Base-by-base conservation (phyloP, 1,140 invertebrate species). In the Eubasilissa regina region DNA sequence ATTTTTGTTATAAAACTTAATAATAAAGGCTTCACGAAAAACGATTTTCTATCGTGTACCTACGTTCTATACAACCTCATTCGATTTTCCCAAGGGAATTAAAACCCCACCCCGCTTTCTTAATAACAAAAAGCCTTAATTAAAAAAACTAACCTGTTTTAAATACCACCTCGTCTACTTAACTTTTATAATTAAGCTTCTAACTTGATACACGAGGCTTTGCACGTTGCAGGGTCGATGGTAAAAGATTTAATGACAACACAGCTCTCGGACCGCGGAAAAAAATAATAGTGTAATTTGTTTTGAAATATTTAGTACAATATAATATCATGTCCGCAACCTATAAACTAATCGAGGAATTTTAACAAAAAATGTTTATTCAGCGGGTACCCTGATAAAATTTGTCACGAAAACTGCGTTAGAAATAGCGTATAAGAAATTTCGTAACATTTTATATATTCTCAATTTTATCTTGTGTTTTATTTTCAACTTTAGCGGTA, bases 111-210 rank as follows among this genome's bases (percentile, higher is more conserved):
- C 17, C 47, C 51, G 58, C 25, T 43, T 44, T 66, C 66, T 58
- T 60, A 53, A 78, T 78, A 72, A 78, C 66, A 60, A 78, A 78
- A 48, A 78, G 9, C 35, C 43, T 47, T 60, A 66, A 73, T 78
- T 53, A 78, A 78, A 77, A 75, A 77, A 78, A 72, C 43, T 73
- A 78, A 78, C 68, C 77, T 78, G 66, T 78, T 78, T 73, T 60
- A 73, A 78, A 78, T 72, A 72, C 77, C 77, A 17, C 35, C 56
- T 62, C 58, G 64, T 51, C 75, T 64, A 64, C 81, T 82, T 82
- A 82, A 82, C 68, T 82, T 81, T 82, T 77, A 82, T 79, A 82
- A 82, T 82, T 82, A 82, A 82, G 75, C 77, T 73, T 25, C 75
- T 75, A 45, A 77, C 51, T 80, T 82, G 75, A 82, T 82, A 58